Evolutionary conservation across 2,113 vertebrate genomes (phyloP), one percentile per base, ranked within the genome.

Genomic region (Geococcyx californianus): DNA sequence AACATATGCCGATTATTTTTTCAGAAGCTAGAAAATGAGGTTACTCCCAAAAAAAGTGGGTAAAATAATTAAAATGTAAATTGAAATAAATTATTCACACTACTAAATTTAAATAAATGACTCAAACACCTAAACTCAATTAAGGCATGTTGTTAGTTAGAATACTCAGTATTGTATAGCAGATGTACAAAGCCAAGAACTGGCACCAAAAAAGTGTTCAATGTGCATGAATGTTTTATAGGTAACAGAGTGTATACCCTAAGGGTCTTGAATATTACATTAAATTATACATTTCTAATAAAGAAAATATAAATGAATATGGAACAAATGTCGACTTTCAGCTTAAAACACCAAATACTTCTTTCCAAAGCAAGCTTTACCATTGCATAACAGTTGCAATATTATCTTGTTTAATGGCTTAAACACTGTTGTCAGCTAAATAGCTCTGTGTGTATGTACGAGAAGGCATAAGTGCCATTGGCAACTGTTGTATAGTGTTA

Each of bases 21-120:
- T 89, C 76, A 95, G 94, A 89, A 93, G 90, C 73, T 75, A 62
- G 93, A 94, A 97, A 97, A 97, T 97, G 95, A 97, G 92, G 97
- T 97, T 96, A 90, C 93, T 96, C 92, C 93, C 63, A 69, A 94
- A 94, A n/a, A 97, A 97, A 95, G 90, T 76, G 91, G 92, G 96
- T 92, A 90, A 96, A 96, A 97, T 97, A 94, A 97, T 97, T 97
- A 97, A 97, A 97, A 97, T 97, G 97, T 94, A 97, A 97, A 97
- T 97, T 96, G 96, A 97, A 97, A 97, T 97, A 97, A 97, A 97
- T 97, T 97, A 97, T 97, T 97, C 96, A 97, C 96, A 93, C 88
- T 87, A 93, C 93, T 95, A 97, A 97, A 97, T 97, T 97, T 97
- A 97, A 97, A 97, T 95, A 95, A 97, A 97, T 95, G 62, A 69